Percentiles rank a stretch among this genome's conserved stretches.
Evolutionary conservation across 30 jellyfish, hydroid and myxozoan species (phyloP).

Genomic region (Clytia hemisphaerica): DNA sequence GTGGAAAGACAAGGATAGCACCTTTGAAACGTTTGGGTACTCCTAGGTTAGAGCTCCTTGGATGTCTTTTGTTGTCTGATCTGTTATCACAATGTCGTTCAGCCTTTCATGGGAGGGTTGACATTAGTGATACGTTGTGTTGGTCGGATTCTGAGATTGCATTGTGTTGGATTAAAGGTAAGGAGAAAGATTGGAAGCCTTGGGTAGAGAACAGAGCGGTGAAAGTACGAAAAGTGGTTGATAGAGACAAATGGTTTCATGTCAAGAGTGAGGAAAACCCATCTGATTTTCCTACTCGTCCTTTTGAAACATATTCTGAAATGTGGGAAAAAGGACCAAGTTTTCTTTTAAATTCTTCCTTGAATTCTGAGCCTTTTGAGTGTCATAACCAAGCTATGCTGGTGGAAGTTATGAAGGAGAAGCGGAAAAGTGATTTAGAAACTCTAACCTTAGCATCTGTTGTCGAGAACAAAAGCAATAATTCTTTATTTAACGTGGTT

Average conservation of each 20-base stretch:
- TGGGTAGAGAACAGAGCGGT: constrained; percentile 31
- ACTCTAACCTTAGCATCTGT: no score
- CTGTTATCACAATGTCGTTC: constrained; percentile 16
- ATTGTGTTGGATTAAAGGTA: constrained; percentile 56
- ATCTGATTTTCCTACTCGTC: constrained; percentile 29
- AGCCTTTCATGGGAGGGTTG: constrained; percentile 17
- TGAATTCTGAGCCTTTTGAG: no score
- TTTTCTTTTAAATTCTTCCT: no score
- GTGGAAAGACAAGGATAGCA: constrained; percentile 55
- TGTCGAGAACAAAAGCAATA: no score
- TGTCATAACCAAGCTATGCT: no score
- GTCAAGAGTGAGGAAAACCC: constrained; percentile 28
- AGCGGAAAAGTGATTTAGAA: no score
- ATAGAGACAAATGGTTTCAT: constrained; percentile 44
- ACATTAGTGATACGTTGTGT: constrained; percentile 29
- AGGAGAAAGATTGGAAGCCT: constrained; percentile 39
- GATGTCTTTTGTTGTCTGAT: constrained; percentile 44
- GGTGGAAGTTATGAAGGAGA: no score
- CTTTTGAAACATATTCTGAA: neutral
- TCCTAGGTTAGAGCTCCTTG: constrained; percentile 64
- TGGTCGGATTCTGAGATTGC: constrained; percentile 66
- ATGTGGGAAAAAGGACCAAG: constrained; percentile 20
- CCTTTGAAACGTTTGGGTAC: constrained; percentile 48
- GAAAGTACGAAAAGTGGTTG: constrained; percentile 18
- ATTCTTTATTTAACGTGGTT: no score